Percentiles rank a stretch among this genome's conserved stretches.
Evolutionary conservation across 64 coral and sea anemone species (phyloP).

Genomic region (Orbicella faveolata): DNA sequence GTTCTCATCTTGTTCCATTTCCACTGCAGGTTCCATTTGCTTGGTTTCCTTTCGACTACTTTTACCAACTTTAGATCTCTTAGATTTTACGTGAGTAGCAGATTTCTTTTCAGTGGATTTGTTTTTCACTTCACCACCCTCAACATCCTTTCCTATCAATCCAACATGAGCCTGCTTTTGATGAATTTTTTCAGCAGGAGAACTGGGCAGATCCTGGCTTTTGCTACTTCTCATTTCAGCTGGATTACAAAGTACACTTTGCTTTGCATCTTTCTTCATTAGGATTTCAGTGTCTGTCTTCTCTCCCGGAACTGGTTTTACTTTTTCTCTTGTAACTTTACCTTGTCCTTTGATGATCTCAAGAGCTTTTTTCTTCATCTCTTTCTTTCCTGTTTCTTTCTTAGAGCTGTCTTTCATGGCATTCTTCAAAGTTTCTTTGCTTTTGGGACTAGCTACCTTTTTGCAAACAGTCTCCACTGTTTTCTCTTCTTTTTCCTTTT

Average conservation of each 20-base stretch:
- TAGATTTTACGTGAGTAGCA: background rate
- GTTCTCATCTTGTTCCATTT: background rate
- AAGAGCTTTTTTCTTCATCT: slow-evolving; percentile 21
- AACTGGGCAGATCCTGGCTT: background rate
- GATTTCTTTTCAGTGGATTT: slow-evolving; percentile 32
- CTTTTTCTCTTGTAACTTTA: slow-evolving; percentile 30
- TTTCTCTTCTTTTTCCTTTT: slow-evolving; percentile 32
- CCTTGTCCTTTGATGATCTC: slow-evolving; percentile 30
- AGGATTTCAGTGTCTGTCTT: background rate
- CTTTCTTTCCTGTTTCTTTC: slow-evolving; percentile 31
- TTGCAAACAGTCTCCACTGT: slow-evolving; percentile 33
- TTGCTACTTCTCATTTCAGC: background rate
- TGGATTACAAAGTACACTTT: background rate
- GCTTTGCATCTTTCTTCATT: slow-evolving; percentile 23
- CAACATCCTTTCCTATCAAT: background rate
- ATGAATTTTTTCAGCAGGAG: background rate
- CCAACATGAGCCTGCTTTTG: background rate
- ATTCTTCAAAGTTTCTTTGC: slow-evolving; percentile 22
- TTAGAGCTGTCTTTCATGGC: background rate
- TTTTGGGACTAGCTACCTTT: slow-evolving; percentile 14
- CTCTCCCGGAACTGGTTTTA: background rate
- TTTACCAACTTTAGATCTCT: slow-evolving; percentile 19
- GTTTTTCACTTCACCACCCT: slow-evolving; percentile 10
- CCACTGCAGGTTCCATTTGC: background rate
- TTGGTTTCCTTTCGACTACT: slow-evolving; percentile 23